A percentile compares a stretch with the other conserved stretches of the same genome.
Evolutionary conservation across 2,888 invertebrate genomes (phyloP).

Genomic region (Odontocolon sp.): DNA sequence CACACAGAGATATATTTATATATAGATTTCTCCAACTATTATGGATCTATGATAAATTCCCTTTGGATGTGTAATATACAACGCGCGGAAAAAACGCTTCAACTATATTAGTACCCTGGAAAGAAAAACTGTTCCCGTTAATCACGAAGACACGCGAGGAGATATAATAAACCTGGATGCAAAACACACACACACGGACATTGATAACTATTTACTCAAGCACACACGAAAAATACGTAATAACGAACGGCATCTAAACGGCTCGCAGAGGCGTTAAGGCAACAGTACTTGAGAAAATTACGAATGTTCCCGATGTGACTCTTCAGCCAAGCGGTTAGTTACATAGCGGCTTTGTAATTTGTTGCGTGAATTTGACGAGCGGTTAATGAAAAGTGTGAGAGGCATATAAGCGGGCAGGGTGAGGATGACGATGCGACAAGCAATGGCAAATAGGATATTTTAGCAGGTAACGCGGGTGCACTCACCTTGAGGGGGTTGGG

Average conservation of each 20-base stretch:
- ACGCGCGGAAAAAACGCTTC: constrained; percentile 1
- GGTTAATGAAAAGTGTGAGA: no score
- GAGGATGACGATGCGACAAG: constrained; percentile 25
- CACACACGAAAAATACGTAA: constrained; percentile 21
- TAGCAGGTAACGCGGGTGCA: constrained; percentile 49
- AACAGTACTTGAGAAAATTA: constrained; percentile 3
- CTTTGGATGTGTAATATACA: constrained; percentile 1
- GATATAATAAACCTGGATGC: neutral
- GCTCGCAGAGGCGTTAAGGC: neutral
- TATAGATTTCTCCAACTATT: neutral
- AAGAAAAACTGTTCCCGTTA: constrained; percentile 22
- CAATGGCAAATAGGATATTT: constrained; percentile 23
- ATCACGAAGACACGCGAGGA: constrained; percentile 29
- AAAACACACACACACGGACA: constrained; percentile 8
- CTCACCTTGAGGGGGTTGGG: constrained; percentile 78
- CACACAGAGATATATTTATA: neutral
- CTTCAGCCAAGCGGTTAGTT: constrained; percentile 48
- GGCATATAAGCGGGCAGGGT: no score
- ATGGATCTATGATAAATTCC: neutral
- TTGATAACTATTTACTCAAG: neutral
- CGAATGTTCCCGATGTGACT: constrained; percentile 16
- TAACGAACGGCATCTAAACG: constrained; percentile 37
- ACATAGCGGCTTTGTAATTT: neutral
- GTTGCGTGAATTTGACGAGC: constrained; percentile 8
- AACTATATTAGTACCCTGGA: constrained; percentile 35